A percentile compares a stretch with the other conserved stretches of the same genome.
Evolutionary conservation across 2,113 vertebrate genomes (phyloP).

Genomic region (Oplegnathus fasciatus): DNA sequence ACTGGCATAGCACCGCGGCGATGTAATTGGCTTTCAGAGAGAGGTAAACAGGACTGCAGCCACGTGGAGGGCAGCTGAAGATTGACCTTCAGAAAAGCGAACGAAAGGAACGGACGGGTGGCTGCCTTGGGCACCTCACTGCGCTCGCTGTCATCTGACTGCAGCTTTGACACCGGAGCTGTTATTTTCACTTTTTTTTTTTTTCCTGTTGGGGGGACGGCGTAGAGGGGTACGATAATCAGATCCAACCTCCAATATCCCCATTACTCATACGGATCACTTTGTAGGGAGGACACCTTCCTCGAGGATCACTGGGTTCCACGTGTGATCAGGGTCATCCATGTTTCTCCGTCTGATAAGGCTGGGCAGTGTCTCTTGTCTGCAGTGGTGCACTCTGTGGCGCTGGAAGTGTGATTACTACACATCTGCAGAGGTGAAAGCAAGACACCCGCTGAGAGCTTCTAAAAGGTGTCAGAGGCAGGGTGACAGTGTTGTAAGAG

Average conservation of each 20-base stretch:
- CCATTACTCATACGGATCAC: conserved; percentile 67
- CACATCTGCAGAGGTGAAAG: conserved; percentile 75
- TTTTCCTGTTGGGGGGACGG: not conserved
- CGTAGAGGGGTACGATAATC: conserved; percentile 71
- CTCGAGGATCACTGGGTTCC: conserved; percentile 74
- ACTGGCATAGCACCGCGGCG: conserved; percentile 63
- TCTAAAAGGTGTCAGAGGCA: conserved; percentile 75
- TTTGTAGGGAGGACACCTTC: conserved; percentile 78
- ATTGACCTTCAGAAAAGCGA: conserved; percentile 84
- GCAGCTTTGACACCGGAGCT: conserved; percentile 57
- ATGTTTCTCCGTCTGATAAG: conserved; percentile 84
- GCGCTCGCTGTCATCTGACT: conserved; percentile 72
- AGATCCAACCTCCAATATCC: conserved; percentile 65
- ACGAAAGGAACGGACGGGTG: conserved; percentile 40
- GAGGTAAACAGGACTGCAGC: conserved; percentile 80
- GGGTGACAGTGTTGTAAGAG: conserved; percentile 54
- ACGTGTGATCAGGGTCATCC: conserved; percentile 73
- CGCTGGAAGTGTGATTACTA: conserved; percentile 71
- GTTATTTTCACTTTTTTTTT: conserved; percentile 60
- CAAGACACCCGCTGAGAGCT: conserved; percentile 66
- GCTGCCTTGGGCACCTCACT: conserved; percentile 78
- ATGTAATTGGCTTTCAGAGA: conserved; percentile 84
- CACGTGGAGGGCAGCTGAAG: conserved; percentile 75
- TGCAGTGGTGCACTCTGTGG: conserved; percentile 31
- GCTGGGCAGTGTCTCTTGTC: conserved; percentile 78